These are phyloP conservation scores for Mobula hypostoma DNA, from an alignment of 2,113 vertebrate genomes.

Conservation along the genomic window DNA sequence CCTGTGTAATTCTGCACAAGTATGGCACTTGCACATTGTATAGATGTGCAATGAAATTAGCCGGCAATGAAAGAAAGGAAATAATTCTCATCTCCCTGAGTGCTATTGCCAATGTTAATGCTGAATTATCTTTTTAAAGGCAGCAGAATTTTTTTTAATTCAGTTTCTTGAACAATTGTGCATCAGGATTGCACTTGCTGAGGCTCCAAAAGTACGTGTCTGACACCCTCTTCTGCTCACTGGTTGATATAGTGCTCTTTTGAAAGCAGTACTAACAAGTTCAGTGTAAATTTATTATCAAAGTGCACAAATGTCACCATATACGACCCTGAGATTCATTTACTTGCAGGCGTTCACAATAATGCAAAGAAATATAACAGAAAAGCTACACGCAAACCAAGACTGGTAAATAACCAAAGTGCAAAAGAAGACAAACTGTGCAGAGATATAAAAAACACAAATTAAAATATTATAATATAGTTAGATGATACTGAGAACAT, in stretches of 20 bases:
- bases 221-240: background rate
- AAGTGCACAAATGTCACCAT: no score
- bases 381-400: no score
- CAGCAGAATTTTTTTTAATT: background rate
- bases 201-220: background rate
- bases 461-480: no score
- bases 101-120: background rate
- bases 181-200: background rate
- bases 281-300: no score
- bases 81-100: background rate
- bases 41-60: background rate
- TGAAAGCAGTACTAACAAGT: background rate
- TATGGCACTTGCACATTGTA: background rate
- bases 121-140: background rate
- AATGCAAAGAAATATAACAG: no score
- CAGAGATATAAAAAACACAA: no score
- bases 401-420: no score
- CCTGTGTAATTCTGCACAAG: background rate
- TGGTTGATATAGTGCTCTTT: background rate
- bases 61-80: background rate
- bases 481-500: no score
- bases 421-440: no score
- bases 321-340: no score
- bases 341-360: no score
- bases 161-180: background rate